Conservation (phyloP, 2,888 invertebrate genomes). For the Eristalis arbustorum region DNA sequence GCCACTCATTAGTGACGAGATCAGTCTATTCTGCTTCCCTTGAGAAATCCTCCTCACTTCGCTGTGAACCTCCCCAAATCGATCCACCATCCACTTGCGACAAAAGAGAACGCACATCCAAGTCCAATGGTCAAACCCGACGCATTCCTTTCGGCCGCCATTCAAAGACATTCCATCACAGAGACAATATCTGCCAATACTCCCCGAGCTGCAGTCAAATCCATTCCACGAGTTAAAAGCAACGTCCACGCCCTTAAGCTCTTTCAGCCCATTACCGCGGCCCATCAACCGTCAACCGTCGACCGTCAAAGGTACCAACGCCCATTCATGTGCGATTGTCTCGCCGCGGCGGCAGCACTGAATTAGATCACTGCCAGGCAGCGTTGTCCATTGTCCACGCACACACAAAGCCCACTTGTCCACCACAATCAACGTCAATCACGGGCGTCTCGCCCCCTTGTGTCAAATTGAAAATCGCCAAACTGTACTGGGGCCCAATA, state of each 20-base stretch:
- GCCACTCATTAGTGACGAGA: too few species aligned
- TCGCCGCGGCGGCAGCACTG: constrained; percentile 11
- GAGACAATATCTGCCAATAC: neutral
- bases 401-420: constrained; percentile 53
- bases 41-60: too few species aligned
- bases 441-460: constrained; percentile 62
- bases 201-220: neutral
- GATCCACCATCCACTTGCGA: neutral
- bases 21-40: neutral
- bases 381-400: constrained; percentile 49
- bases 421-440: constrained; percentile 69
- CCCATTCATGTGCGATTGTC: constrained; percentile 41
- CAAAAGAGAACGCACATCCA: neutral
- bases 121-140: neutral
- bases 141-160: neutral
- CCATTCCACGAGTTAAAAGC: constrained; percentile 9
- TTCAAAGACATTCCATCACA: neutral
- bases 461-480: constrained; percentile 64
- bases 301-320: constrained; percentile 37
- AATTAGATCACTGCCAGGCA: constrained; percentile 43
- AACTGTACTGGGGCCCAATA: constrained; percentile 23
- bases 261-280: neutral
- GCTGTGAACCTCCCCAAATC: neutral
- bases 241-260: constrained; percentile 9
- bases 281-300: constrained; percentile 51